Evolutionary conservation across 2,888 invertebrate genomes (phyloP), one percentile per base, ranked within the genome.

Genomic region (Congeria kusceri): DNA sequence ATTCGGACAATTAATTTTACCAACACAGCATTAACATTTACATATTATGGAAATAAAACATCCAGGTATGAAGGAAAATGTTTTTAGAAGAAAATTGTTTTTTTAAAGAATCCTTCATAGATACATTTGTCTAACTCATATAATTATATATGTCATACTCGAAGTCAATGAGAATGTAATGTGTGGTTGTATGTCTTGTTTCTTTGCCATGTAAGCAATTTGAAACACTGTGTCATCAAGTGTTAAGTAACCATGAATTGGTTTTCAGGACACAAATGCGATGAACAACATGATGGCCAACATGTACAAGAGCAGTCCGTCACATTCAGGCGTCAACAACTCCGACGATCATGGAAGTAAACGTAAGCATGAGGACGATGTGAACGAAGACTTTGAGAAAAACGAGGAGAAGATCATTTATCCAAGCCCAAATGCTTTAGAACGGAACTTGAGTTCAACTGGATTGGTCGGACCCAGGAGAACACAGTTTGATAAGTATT

Each of bases 281-380:
- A 86, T 91, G 73, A 92, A 92, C 78, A 88, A 82, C 58, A 86
- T 89, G 73, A 88, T 92, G 88, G 84, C 88, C n/a, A 87, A 86
- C 57, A 64, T 92, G 63, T 92, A 92, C 78, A 86, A 82, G 59
- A 85, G 77, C 32, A 82, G 76, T 25, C 79, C 85, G 13, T 61
- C 69, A 18, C 65, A 80, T 29, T 53, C 53, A 15, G 32, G 39
- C 13, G 39, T 59, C 27, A 61, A 32, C 18, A n/a, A 56, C 1
- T 18, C 11, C 7, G 53, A 29, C 29, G 66, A 67, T 15, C 39
- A 15, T 39, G 39, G 39, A 39, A 39, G 13, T 15, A 39, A 39
- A 39, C 39, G 39, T 39, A 39, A 28, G 32, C 39, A n/a, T 39
- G 39, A 61, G 5, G 66, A 73, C 23, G 49, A 53, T 23, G 39